A percentile compares a stretch with the other conserved stretches of the same genome.
phyloP scores from a whole-genome alignment of 2,797 vertebrate genomes.

The Paratrypauchen microcephalus region DNA sequence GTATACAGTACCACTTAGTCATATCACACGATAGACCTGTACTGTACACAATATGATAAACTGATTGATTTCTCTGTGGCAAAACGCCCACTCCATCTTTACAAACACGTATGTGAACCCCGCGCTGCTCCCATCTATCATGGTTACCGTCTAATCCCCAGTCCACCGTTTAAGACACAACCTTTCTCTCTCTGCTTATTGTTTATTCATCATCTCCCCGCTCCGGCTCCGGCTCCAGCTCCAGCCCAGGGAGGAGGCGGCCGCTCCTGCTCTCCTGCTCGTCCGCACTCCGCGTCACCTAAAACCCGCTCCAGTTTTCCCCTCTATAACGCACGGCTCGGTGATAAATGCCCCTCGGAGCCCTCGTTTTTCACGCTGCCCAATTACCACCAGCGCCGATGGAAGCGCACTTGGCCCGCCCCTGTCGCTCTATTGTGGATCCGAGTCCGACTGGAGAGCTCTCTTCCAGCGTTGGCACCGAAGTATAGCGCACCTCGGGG shows the following conservation, averaged over 20 bases:
- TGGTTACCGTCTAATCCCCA: not conserved
- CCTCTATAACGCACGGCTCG: conserved; percentile 17
- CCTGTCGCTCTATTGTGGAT: conserved; percentile 64
- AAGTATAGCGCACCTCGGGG: conserved; percentile 66
- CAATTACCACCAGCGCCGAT: conserved; percentile 53
- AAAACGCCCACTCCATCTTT: not conserved
- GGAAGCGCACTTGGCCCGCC: conserved; percentile 64
- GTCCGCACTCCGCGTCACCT: not conserved
- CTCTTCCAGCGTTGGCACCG: conserved; percentile 66
- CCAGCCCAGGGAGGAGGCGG: not conserved
- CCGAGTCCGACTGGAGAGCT: conserved; percentile 58
- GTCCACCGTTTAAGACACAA: not conserved
- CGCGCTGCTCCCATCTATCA: not conserved
- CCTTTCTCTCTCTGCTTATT: not conserved
- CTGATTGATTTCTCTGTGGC: not conserved
- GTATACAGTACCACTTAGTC: not conserved
- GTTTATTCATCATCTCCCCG: conserved; percentile 2
- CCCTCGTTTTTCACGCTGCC: conserved; percentile 47
- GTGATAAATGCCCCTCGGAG: conserved; percentile 47
- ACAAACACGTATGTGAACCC: conserved; percentile 2
- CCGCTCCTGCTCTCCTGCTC: not conserved
- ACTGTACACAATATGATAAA: not conserved
- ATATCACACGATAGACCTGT: not conserved
- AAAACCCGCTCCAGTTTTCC: conserved; percentile 12
- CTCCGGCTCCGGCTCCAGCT: no score